A percentile compares a stretch with the other conserved stretches of the same genome.
These are phyloP conservation scores for Adelognathus sp. DNA, from an alignment of 2,888 invertebrate species.

Conservation along the genomic window DNA sequence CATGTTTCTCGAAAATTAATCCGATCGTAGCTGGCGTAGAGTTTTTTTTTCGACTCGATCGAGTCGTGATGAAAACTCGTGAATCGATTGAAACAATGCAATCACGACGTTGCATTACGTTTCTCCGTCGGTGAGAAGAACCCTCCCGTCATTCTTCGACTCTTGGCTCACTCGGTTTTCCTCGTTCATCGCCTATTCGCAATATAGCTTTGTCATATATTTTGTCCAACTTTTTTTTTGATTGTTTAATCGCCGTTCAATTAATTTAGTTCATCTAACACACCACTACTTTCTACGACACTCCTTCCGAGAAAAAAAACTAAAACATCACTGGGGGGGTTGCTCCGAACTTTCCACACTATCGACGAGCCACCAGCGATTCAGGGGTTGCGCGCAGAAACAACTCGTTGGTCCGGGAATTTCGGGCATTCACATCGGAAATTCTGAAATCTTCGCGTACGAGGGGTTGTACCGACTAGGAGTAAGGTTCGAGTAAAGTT, in stretches of 20 bases:
- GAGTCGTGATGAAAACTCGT: neutral
- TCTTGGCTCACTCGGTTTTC: neutral
- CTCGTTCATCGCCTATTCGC: neutral
- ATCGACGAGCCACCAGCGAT: neutral
- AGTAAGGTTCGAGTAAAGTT: too few species aligned
- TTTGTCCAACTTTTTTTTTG: neutral
- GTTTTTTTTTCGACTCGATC: neutral
- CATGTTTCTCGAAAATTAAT: neutral
- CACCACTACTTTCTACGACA: constrained; percentile 13
- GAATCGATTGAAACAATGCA: neutral
- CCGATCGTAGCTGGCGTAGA: neutral
- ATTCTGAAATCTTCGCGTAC: neutral
- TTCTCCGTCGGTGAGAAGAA: neutral
- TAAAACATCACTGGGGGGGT: constrained; percentile 3
- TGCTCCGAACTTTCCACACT: neutral
- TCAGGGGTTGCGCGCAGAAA: neutral
- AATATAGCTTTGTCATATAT: neutral
- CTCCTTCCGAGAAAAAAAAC: neutral
- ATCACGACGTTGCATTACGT: neutral
- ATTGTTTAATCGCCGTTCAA: constrained; percentile 28
- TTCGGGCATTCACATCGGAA: neutral
- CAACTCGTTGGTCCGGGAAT: neutral
- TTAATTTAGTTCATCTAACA: neutral
- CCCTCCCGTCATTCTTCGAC: neutral
- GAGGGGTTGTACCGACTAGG: too few species aligned